Evolutionary conservation across 2,888 invertebrate species (phyloP).

Genomic region (Oscheius myriophilus): DNA sequence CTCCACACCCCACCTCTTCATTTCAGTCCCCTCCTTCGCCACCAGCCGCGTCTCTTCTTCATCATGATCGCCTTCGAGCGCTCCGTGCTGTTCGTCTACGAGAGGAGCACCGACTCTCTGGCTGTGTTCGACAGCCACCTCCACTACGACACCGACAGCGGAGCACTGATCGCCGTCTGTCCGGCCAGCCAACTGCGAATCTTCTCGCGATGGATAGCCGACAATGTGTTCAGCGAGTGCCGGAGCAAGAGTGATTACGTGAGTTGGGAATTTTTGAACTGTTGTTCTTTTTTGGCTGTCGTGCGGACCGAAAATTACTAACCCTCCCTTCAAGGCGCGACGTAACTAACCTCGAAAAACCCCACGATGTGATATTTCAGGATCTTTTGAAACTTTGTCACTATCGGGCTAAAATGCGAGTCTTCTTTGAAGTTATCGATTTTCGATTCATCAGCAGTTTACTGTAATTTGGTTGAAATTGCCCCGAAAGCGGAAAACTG

Average conservation of each 20-base stretch:
- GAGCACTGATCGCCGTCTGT: slow-evolving; percentile 8
- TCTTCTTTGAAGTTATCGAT: too few relatives aligned
- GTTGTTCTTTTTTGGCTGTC: too few relatives aligned
- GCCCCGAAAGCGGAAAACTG: too few relatives aligned
- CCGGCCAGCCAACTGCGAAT: neutral
- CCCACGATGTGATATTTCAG: too few relatives aligned
- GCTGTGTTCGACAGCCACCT: slow-evolving; percentile 16
- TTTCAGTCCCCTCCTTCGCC: slow-evolving; percentile 18
- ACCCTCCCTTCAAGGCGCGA: too few relatives aligned
- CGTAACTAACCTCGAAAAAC: too few relatives aligned
- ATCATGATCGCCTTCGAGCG: slow-evolving; percentile 26
- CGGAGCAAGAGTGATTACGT: neutral
- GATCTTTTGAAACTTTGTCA: too few relatives aligned
- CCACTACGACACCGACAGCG: neutral
- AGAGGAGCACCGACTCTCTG: slow-evolving; percentile 1
- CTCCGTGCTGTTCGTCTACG: slow-evolving; percentile 19
- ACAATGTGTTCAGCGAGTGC: slow-evolving; percentile 3
- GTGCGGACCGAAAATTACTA: too few relatives aligned
- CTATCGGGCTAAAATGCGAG: too few relatives aligned
- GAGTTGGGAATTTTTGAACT: too few relatives aligned
- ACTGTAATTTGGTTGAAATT: too few relatives aligned
- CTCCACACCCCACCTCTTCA: neutral
- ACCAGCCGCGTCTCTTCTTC: slow-evolving; percentile 6
- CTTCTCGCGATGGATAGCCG: slow-evolving; percentile 13
- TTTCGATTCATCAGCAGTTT: too few relatives aligned